A percentile compares a stretch with the other conserved stretches of the same genome.
Evolutionary conservation across 2,113 vertebrate species (phyloP).

Genomic region (Cyrtonyx montezumae): DNA sequence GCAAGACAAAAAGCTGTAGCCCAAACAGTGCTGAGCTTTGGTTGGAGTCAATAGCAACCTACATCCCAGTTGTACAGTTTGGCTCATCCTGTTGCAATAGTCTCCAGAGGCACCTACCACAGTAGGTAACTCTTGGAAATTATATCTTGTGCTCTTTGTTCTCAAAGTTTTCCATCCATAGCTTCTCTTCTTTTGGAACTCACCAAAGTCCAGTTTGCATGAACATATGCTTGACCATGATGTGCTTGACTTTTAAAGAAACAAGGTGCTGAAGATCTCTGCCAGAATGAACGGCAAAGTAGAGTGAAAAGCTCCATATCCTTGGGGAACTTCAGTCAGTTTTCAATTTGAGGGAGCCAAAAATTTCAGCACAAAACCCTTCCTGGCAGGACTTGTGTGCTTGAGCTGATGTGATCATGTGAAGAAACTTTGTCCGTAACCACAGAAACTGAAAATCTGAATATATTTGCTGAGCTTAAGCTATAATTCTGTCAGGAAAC

Average conservation of each 20-base stretch:
- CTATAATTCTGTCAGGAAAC: not conserved
- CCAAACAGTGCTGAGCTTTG: not conserved
- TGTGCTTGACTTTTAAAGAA: not conserved
- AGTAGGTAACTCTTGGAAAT: not conserved
- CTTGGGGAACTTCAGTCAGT: not conserved
- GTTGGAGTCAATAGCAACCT: not conserved
- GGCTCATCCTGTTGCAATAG: not conserved
- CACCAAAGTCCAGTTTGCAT: not conserved
- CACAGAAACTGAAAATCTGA: not conserved
- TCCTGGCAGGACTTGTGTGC: not conserved
- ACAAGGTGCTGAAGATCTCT: not conserved
- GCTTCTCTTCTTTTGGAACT: not conserved
- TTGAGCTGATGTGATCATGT: not conserved
- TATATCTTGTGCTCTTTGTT: not conserved
- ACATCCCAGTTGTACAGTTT: not conserved
- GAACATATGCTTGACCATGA: not conserved
- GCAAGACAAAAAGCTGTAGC: not conserved
- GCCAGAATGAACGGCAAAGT: not conserved
- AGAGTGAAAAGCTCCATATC: not conserved
- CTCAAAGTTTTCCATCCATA: not conserved
- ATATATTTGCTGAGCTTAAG: not conserved
- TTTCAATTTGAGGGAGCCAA: not conserved
- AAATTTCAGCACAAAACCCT: not conserved
- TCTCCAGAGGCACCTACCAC: not conserved
- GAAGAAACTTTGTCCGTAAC: not conserved